Evolutionary conservation across 2,888 invertebrate genomes (phyloP), one percentile per base, ranked within the genome.

Genomic region (Bellardia bayeri): DNA sequence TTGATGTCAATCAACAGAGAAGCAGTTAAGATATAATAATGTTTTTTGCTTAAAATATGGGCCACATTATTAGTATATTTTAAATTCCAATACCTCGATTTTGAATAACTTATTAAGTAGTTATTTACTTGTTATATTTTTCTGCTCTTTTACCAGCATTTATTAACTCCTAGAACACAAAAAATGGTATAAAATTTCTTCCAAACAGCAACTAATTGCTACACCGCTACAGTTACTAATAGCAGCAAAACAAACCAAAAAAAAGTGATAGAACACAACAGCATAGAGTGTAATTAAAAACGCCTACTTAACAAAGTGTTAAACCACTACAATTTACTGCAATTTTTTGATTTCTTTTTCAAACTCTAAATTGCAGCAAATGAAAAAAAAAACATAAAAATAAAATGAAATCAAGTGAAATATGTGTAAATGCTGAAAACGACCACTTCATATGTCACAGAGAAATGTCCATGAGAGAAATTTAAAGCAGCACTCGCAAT

Each of bases 301-400:
- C 58, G 30, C 58, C 58, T 30, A 33, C 58, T 30, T 58, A 30
- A 58, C 58, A 58, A 58, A 58, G 30, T 58, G 30, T 23, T 58
- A 30, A 58, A 9, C 58, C 58, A 58, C 58, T 30, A 11, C 23
- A 58, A 58, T 58, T 58, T 58, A 11, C 33, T 9, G 23, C 30
- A 45, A 45, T 13, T 30, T 58, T 37, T 3, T 33, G 33, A 33
- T 37, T 37, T 37, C 5, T 37, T 58, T 23, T 58, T 58, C 30
- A 2, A 23, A 30, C 11, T 4, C n/a, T n/a, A 51, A 23, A 23
- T 23, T 23, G 23, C 23, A 23, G 23, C 23, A 23, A 51, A 51
- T n/a, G 51, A 51, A 51, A 51, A 51, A 51, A 13, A 13, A 58
- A 23, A 30, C 11, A 30, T 5, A 30, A 30, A 58, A 51, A 30